These are phyloP conservation scores for Setipinna tenuifilis DNA, from an alignment of 2,797 vertebrate genomes.

Conservation along the genomic window DNA sequence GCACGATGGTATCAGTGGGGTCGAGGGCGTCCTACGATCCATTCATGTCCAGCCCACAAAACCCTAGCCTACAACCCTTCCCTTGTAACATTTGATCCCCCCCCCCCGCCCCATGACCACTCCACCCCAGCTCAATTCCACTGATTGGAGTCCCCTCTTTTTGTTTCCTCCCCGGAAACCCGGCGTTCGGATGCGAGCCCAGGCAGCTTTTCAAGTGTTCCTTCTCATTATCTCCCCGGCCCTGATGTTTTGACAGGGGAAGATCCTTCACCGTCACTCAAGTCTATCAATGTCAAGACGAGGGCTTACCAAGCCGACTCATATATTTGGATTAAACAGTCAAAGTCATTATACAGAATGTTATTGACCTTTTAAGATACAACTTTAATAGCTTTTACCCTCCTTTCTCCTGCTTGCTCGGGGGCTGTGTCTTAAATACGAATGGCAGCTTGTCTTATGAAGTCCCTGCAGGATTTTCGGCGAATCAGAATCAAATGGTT, in stretches of 20 bases:
- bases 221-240: conserved; percentile 81
- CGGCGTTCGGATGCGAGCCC: conserved; percentile 68
- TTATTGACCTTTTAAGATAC: conserved; percentile 80
- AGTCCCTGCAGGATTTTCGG: conserved; percentile 68
- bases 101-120: conserved; percentile 43
- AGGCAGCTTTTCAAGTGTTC: conserved; percentile 75
- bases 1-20: conserved; percentile 87
- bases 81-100: conserved; percentile 40
- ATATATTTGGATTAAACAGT: conserved; percentile 84
- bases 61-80: conserved; percentile 13
- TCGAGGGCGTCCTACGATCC: conserved; percentile 60
- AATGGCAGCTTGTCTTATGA: conserved; percentile 65
- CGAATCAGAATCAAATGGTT: conserved; percentile 75
- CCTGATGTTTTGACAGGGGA: conserved; percentile 80
- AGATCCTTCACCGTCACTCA: conserved; percentile 85
- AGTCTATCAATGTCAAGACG: conserved; percentile 82
- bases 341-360: conserved; percentile 75
- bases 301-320: conserved; percentile 74
- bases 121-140: conserved; percentile 78
- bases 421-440: conserved; percentile 53
- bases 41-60: conserved; percentile 59
- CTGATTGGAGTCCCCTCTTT: conserved; percentile 75
- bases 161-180: conserved; percentile 65
- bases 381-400: conserved; percentile 68
- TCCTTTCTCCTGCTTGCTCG: conserved; percentile 34